phyloP scores from a whole-genome alignment of 2,113 vertebrate genomes.

The Tragelaphus scriptus region DNA sequence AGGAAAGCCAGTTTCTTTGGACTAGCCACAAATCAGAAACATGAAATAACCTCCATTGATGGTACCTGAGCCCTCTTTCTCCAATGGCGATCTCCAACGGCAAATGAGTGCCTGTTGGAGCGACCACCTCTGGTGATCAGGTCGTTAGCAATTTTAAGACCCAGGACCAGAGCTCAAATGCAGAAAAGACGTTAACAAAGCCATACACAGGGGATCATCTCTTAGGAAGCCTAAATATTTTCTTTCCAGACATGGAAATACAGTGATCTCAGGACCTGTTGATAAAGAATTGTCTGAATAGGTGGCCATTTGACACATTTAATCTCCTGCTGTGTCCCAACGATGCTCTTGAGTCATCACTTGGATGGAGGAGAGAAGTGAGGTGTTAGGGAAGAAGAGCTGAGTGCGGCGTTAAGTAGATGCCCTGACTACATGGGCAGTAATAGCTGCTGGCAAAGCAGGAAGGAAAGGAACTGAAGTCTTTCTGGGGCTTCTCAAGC shows the following conservation, averaged over 20 bases:
- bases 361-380: neutral
- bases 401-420: neutral
- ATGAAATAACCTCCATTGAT: neutral
- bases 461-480: neutral
- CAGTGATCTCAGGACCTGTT: neutral
- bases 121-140: neutral
- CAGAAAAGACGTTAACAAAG: neutral
- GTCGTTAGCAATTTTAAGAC: neutral
- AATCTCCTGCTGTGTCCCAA: neutral
- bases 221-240: no score
- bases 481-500: neutral
- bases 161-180: neutral
- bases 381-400: neutral
- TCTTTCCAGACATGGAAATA: neutral
- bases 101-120: neutral
- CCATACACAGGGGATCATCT: neutral
- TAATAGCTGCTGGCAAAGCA: neutral
- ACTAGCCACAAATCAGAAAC: neutral
- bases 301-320: neutral
- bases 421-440: neutral
- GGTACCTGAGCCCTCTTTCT: fast-evolving
- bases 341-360: neutral
- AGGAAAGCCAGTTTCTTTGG: neutral
- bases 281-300: neutral
- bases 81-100: neutral